Evolutionary conservation across 37 sponge, comb jelly and placozoan genomes (phyloP).

Genomic region (Petrosia ficiformis): DNA sequence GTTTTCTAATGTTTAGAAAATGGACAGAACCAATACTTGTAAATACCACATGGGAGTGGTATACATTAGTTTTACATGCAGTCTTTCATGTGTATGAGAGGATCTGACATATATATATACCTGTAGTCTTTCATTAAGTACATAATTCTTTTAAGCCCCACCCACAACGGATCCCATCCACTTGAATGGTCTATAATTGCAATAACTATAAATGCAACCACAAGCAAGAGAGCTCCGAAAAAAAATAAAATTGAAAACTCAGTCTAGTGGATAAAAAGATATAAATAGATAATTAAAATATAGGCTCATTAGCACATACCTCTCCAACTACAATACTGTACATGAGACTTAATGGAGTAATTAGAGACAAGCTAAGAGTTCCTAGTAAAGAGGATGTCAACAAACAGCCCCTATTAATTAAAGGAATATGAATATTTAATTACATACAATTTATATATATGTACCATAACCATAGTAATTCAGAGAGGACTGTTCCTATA

Average conservation of each 20-base stretch:
- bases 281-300: background rate
- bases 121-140: background rate
- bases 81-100: too few relatives aligned
- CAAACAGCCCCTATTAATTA: constrained; percentile 60
- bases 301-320: constrained; percentile 4
- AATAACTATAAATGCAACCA: constrained; percentile 62
- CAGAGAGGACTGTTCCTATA: constrained; percentile 89
- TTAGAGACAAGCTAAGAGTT: constrained; percentile 71
- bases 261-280: too few relatives aligned
- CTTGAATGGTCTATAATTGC: constrained; percentile 63
- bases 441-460: background rate
- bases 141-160: constrained; percentile 8
- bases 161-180: constrained; percentile 78
- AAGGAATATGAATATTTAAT: background rate
- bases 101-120: background rate
- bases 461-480: constrained; percentile 86
- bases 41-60: too few relatives aligned
- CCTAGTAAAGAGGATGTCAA: constrained; percentile 80
- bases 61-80: too few relatives aligned
- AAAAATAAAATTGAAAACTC: constrained; percentile 50
- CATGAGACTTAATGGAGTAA: constrained; percentile 76
- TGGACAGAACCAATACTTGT: too few relatives aligned
- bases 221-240: constrained; percentile 47
- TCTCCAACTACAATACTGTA: constrained; percentile 71
- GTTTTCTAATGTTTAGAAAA: too few relatives aligned